Base-by-base conservation (phyloP, 2,113 vertebrate species). In the Engraulis encrasicolus region DNA sequence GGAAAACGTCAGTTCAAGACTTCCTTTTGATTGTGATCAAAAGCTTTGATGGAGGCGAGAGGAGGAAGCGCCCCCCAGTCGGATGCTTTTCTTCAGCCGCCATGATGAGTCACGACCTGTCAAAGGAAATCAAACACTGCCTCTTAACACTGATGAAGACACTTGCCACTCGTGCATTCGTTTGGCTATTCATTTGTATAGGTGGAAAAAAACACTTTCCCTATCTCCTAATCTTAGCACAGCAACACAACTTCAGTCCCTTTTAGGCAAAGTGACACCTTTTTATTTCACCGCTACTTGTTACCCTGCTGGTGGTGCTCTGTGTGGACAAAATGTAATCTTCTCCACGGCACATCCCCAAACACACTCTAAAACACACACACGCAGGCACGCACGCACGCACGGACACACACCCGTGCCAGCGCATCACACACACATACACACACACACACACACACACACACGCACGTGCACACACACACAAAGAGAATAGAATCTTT, bases 61-160 rank as follows among this genome's bases (percentile, higher is more conserved):
- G 66, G 23, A 74, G 66, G 27, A 74, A 34, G 66, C 66, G 14
- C 66, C 23, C n/a, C 31, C 31, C 66, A 74, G 66, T 74, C 66
- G 23, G 3, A 27, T 15, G 66, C 31, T 27, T 14, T 14, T 74
- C 27, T 15, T 5, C 15, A 15, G 66, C 11, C n/a, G n/a, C n/a
- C n/a, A n/a, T n/a, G 23, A 74, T 74, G 66, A 34, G 66, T 74
- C 66, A 74, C 12, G 66, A 74, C 66, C 23, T 15, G 66, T 74
- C 66, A 74, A 15, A 36, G 66, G 66, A 74, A 74, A 74, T 74
- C 66, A 74, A 74, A 74, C 66, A 74, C 66, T 14, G 27, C 27
- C 66, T 74, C 66, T 74, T 74, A 74, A 74, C 27, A 74, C 66
- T 74, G 66, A 74, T 74, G 27, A 74, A 74, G 27, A 74, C 17